Evolutionary conservation across 2,888 invertebrate species (phyloP).

Genomic region (Scelioninae gen. 2): DNA sequence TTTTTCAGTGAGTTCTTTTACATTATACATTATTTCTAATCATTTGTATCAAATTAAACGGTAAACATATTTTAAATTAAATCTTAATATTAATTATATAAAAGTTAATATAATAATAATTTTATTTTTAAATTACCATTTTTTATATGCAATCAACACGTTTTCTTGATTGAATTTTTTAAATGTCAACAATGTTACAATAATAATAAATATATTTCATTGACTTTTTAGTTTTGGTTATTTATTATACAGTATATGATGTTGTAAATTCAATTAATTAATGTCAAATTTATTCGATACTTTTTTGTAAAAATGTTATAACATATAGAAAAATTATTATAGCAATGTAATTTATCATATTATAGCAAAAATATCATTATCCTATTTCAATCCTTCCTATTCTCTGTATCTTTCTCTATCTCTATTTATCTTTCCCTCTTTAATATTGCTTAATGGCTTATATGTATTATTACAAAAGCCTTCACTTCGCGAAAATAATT

Average conservation of each 20-base stretch:
- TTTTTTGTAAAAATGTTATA: slow-evolving; percentile 8
- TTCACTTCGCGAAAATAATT: slow-evolving; percentile 58
- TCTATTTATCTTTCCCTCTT: slow-evolving; percentile 42
- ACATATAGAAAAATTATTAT: neutral
- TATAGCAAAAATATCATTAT: slow-evolving; percentile 14
- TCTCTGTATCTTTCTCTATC: slow-evolving; percentile 40
- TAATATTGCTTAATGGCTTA: slow-evolving; percentile 61
- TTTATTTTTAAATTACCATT: neutral
- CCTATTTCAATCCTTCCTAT: slow-evolving; percentile 46
- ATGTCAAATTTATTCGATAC: no score
- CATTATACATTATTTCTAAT: slow-evolving; percentile 10
- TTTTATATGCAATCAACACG: neutral
- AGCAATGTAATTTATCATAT: no score
- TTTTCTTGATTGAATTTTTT: neutral
- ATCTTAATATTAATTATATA: neutral
- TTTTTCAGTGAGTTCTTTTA: slow-evolving; percentile 20
- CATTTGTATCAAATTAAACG: slow-evolving; percentile 20
- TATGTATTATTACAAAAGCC: slow-evolving; percentile 61
- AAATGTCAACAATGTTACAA: slow-evolving; percentile 6
- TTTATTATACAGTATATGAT: neutral
- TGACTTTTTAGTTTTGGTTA: neutral
- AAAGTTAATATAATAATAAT: neutral
- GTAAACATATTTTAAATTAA: slow-evolving; percentile 18
- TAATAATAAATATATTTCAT: neutral
- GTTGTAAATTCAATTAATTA: no score